Evolutionary conservation across 2,797 vertebrate species (phyloP).

Genomic region (Euphonia xanthogaster): DNA sequence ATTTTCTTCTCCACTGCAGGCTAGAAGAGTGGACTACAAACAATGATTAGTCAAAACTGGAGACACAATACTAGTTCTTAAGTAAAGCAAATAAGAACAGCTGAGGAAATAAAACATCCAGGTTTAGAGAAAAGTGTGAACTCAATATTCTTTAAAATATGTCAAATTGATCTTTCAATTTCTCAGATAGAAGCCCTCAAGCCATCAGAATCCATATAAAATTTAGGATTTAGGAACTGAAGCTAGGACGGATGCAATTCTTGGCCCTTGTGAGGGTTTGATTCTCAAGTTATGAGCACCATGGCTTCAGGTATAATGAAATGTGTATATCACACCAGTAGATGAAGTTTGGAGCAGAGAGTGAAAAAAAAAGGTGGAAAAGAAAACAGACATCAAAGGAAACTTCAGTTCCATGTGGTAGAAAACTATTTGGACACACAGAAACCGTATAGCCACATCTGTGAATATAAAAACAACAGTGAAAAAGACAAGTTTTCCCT

Average conservation of each 20-base stretch:
- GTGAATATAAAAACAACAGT: not conserved
- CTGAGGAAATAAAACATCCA: not conserved
- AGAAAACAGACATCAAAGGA: not conserved
- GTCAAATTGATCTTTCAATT: not conserved
- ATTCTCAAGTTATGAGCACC: not conserved
- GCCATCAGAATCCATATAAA: not conserved
- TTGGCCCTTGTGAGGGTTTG: not conserved
- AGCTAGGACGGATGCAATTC: accelerated
- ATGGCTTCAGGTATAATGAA: not conserved
- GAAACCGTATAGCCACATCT: accelerated
- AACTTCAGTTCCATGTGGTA: not conserved
- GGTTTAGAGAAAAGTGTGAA: not conserved
- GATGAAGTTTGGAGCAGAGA: not conserved
- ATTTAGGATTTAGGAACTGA: not conserved
- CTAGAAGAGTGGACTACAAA: not conserved
- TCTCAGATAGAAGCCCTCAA: not conserved
- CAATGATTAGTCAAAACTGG: not conserved
- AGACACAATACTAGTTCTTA: not conserved
- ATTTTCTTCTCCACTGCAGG: not conserved
- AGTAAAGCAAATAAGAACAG: not conserved
- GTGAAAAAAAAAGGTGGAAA: not conserved
- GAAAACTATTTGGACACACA: not conserved
- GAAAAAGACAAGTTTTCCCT: not conserved
- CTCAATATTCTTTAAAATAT: not conserved
- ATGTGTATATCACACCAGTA: not conserved